Conservation (phyloP, 2,113 vertebrate genomes). For the Nicator chloris region DNA sequence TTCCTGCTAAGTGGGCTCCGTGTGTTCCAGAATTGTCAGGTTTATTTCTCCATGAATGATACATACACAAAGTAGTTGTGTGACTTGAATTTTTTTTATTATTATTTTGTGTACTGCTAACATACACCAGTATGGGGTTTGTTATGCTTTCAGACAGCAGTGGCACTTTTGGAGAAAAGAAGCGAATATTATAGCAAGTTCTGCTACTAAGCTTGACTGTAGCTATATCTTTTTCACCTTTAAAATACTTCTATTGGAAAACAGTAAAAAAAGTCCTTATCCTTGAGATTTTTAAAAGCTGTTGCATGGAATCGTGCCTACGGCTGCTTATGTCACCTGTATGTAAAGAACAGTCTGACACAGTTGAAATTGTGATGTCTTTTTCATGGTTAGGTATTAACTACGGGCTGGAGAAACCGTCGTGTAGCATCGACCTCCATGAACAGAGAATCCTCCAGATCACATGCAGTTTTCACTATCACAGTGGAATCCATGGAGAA, state of each 20-base stretch:
- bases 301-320: background rate
- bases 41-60: background rate
- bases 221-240: background rate
- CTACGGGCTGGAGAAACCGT: conserved; percentile 91
- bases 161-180: background rate
- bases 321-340: background rate
- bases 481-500: conserved; percentile 92
- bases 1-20: background rate
- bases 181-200: background rate
- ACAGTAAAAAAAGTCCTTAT: background rate
- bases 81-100: background rate
- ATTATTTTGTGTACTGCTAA: background rate
- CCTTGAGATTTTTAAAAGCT: background rate
- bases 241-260: background rate
- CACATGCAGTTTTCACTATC: conserved; percentile 94
- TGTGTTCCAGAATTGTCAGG: background rate
- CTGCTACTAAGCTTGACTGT: background rate
- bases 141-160: background rate
- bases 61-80: background rate
- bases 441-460: conserved; percentile 95
- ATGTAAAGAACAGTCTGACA: background rate
- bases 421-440: conserved; percentile 94
- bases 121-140: background rate
- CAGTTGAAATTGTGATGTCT: background rate
- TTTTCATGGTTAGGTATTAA: conserved; percentile 80